Conservation (phyloP, 2,888 invertebrate species). For the Drosophila melanosoma region DNA sequence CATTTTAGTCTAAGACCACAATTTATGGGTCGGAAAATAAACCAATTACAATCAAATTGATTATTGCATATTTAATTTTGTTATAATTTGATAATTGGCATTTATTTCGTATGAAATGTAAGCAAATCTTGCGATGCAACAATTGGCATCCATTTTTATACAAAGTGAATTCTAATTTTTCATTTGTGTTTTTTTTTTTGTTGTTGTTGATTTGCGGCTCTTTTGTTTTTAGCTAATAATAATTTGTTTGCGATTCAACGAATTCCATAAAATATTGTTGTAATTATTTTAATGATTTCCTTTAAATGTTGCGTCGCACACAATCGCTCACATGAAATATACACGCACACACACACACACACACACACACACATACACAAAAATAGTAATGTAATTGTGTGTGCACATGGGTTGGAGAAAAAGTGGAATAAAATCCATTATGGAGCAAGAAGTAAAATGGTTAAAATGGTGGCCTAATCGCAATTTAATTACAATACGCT, state of each 20-base stretch:
- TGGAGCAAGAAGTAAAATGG: constrained; percentile 76
- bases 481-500: constrained; percentile 84
- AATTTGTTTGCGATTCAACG: constrained; percentile 67
- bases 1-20: no score
- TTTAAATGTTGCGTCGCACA: constrained; percentile 69
- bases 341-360: constrained; percentile 31
- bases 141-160: constrained; percentile 30
- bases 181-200: constrained; percentile 11
- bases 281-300: constrained; percentile 85
- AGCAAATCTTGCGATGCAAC: constrained; percentile 6
- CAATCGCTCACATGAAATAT: constrained; percentile 25
- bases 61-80: not conserved
- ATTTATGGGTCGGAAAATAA: not conserved
- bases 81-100: not conserved
- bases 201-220: constrained; percentile 1
- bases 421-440: constrained; percentile 80
- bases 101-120: not conserved
- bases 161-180: constrained; percentile 34
- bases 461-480: constrained; percentile 85
- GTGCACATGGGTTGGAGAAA: constrained; percentile 37
- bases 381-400: constrained; percentile 71
- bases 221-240: constrained; percentile 57
- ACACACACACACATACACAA: constrained; percentile 27
- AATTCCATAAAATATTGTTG: constrained; percentile 74
- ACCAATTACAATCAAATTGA: not conserved